Evolutionary conservation across 2,888 invertebrate species (phyloP).

Genomic region (Blastobasis lacticolella): DNA sequence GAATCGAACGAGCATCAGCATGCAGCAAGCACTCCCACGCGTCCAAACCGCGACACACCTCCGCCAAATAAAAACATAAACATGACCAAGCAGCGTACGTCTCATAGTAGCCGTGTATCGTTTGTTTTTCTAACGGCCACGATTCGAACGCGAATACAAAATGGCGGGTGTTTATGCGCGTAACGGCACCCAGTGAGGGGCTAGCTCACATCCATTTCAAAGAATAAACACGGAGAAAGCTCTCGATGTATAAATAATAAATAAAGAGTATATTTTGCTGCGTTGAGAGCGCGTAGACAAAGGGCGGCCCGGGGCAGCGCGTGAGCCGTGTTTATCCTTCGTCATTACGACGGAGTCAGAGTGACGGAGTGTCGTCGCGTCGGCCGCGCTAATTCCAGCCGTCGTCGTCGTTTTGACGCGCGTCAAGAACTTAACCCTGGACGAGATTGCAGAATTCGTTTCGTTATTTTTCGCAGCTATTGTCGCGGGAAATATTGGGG

Average conservation of each 20-base stretch:
- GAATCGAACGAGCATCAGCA: no score
- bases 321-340: slow-evolving; percentile 56
- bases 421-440: no score
- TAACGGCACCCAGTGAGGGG: slow-evolving; percentile 40
- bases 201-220: slow-evolving; percentile 62
- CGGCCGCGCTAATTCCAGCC: slow-evolving; percentile 60
- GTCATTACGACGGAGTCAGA: slow-evolving; percentile 59
- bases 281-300: slow-evolving; percentile 60
- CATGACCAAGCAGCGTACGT: slow-evolving; percentile 21
- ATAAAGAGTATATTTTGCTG: slow-evolving; percentile 63
- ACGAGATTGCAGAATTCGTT: no score
- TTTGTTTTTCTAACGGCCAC: slow-evolving; percentile 51
- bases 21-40: no score
- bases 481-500: no score
- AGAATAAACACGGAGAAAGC: slow-evolving; percentile 63
- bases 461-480: no score
- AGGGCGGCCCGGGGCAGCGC: slow-evolving; percentile 50
- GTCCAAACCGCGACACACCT: no score
- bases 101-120: slow-evolving; percentile 33
- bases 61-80: no score
- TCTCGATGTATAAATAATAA: slow-evolving; percentile 70
- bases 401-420: slow-evolving; percentile 1
- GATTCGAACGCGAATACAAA: slow-evolving; percentile 31
- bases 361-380: slow-evolving; percentile 40
- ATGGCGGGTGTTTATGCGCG: slow-evolving; percentile 43